Evolutionary conservation across 2,888 invertebrate genomes (phyloP), one percentile per base, ranked within the genome.

Genomic region (Hyalella azteca): DNA sequence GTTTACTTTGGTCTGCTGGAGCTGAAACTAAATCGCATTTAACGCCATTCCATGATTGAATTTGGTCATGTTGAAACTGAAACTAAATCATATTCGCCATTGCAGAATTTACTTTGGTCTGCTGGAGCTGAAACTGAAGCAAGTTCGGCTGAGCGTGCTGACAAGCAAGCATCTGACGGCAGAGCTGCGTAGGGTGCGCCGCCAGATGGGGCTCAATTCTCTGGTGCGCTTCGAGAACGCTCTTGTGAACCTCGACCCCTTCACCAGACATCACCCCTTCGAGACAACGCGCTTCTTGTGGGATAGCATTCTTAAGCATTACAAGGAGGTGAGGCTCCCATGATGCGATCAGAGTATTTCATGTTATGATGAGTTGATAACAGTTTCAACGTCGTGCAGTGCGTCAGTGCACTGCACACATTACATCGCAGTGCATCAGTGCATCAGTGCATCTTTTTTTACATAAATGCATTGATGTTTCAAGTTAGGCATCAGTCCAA

Each of bases 181-280:
- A 0, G 92, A 94, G 86, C 90, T 98, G 83, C 91, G 92, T 82
- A 90, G 90, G 83, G 92, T 97, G 79, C 98, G 98, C 89, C 92
- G 93, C 82, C 92, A 93, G 84, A 90, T 96, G 78, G 95, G 95
- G 0, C 90, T 98, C 60, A 95, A 95, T 60, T 81, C 83, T 9
- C 90, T 99, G 80, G 94, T 98, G 85, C 94, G 94, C 87, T 99
- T 99, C 89, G 98, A 98, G 89, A 97, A 98, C 88, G 98, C 98
- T 19, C 91, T 93, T 59, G 95, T 99, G 19, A 95, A 96, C 87
- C 90, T 99, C 85, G 93, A 96, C 88, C 94, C 95, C 1, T 98
- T 96, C 88, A 91, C 92, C 77, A 92, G 94, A 86, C 91, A 92
- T 86, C 95, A 97, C 90, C 93, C 94, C 79, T 97, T 97, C 89